These are phyloP conservation scores for Stomorhina lunata DNA, from an alignment of 2,888 invertebrate genomes.

Conservation along the genomic window DNA sequence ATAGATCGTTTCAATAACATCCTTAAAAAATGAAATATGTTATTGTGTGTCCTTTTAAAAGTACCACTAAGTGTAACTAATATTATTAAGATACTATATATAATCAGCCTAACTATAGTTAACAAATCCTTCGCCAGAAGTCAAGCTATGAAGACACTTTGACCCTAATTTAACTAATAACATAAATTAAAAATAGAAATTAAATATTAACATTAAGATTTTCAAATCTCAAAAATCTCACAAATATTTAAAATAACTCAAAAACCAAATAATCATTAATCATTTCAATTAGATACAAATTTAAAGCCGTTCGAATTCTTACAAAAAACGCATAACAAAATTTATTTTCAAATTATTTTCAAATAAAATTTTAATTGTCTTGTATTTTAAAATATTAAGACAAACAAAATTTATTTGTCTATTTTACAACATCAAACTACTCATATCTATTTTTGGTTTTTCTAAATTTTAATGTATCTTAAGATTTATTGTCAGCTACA, in stretches of 20 bases:
- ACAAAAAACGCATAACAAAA: too few species aligned
- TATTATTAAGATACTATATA: too few species aligned
- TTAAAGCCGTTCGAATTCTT: neutral
- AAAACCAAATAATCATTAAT: neutral
- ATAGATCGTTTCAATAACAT: too few species aligned
- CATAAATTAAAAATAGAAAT: neutral
- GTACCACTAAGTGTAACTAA: too few species aligned
- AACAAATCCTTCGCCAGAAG: neutral
- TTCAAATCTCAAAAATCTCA: neutral
- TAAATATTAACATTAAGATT: neutral
- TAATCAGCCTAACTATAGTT: too few species aligned
- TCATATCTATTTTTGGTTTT: neutral
- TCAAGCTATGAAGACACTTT: neutral
- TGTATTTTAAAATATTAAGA: neutral
- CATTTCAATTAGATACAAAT: neutral
- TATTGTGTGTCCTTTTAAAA: too few species aligned
- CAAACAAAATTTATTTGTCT: neutral
- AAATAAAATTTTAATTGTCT: neutral
- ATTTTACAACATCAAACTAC: neutral
- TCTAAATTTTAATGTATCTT: too few species aligned
- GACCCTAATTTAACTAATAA: neutral
- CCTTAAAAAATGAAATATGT: too few species aligned
- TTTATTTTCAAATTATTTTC: neutral
- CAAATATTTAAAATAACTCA: neutral
- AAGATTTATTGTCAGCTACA: conserved; percentile 1